phyloP scores from a whole-genome alignment of 2,797 vertebrate species.

The Tauraco hartlaubi region DNA sequence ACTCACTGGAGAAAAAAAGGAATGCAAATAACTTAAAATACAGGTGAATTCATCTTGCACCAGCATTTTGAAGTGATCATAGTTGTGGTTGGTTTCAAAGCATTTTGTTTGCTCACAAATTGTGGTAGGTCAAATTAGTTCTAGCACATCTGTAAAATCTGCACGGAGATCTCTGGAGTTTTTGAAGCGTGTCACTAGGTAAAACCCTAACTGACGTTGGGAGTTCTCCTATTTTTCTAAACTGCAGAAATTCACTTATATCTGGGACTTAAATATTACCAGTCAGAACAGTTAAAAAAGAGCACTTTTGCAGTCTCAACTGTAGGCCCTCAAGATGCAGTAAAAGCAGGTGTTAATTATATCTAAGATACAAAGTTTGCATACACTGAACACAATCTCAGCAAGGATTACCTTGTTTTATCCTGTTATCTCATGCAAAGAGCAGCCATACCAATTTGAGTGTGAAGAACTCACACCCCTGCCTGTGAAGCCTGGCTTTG shows the following conservation, averaged over 20 bases:
- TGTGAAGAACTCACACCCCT: background rate
- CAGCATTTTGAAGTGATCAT: background rate
- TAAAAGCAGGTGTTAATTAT: slow-evolving; percentile 8
- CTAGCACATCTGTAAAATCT: background rate
- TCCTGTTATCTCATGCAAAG: background rate
- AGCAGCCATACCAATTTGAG: background rate
- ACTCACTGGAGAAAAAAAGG: background rate
- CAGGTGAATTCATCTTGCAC: background rate
- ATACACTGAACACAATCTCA: background rate
- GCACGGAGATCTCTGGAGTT: background rate
- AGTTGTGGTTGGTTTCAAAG: background rate
- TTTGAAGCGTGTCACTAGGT: background rate
- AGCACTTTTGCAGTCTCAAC: background rate
- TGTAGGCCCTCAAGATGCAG: background rate
- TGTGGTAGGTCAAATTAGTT: background rate
- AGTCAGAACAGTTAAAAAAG: background rate
- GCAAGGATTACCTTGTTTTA: background rate
- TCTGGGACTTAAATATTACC: background rate
- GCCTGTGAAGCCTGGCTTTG: background rate
- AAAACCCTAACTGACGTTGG: background rate
- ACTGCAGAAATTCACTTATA: background rate
- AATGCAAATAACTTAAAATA: background rate
- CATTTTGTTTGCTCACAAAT: background rate
- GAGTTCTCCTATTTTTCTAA: background rate
- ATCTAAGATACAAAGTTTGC: background rate